Evolutionary conservation across 2,797 vertebrate species (phyloP), one percentile per base, ranked within the genome.

Genomic region (Rhinatrema bivittatum): DNA sequence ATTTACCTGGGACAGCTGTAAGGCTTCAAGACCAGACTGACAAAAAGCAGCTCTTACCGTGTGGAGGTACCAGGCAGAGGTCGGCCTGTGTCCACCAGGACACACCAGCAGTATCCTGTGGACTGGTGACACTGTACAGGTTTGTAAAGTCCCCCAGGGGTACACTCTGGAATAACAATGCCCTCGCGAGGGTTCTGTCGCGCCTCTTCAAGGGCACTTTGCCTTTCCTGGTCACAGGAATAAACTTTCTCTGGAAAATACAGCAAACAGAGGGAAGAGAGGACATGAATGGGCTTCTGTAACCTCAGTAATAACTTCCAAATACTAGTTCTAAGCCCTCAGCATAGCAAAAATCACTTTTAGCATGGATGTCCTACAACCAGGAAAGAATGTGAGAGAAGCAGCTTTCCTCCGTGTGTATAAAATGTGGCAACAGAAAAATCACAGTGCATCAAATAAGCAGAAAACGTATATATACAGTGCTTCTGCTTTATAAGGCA

Each of bases 61-160:
- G 93, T 94, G 28, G 96, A 97, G 20, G 94, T 96, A 33, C 93
- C 93, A 18, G 94, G 94, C 46, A 99, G 85, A 3, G 96, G 96
- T 6, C 96, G 88, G 24, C 96, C 96, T 0, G 93, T 97, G 70
- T 98, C 94, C 51, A 95, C 90, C 54, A 93, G 71, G 38, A 99
- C 94, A 48, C 96, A 99, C 96, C 96, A 99, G 76, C 96, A 99
- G 75, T 99, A 99, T 20, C 96, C 91, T 5, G 96, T 99, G 3
- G 93, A 97, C 67, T 98, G 93, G 76, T 99, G 94, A 65, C 96
- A 99, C 51, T 99, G 96, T 46, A 99, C 93, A 0, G 96, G 82
- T 52, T 95, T 92, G 71, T 94, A 98, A 25, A 96, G 87, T 2
- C 92, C 94, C 16, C 80, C 90, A 0, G 81, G 77, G 13, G 85